Conservation (phyloP, 2,888 invertebrate species). For the Isoperla grammatica region DNA sequence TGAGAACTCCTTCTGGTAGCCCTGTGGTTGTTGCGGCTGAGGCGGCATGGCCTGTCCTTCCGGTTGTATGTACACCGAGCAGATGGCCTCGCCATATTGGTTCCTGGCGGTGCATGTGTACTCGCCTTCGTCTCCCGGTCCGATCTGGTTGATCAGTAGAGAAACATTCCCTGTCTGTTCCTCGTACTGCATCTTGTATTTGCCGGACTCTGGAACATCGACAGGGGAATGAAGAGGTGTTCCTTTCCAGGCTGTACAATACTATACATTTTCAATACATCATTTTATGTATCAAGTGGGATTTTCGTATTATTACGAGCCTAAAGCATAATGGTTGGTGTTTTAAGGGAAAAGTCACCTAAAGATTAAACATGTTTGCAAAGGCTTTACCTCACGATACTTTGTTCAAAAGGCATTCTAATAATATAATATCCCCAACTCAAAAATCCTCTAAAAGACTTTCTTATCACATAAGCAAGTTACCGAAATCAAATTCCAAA, state of each 20-base stretch:
- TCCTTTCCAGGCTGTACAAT: not conserved
- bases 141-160: conserved; percentile 88
- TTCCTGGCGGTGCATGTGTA: conserved; percentile 93
- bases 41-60: conserved; percentile 52
- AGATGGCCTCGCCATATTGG: conserved; percentile 94
- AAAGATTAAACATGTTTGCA: no score
- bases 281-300: no score
- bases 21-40: conserved; percentile 45
- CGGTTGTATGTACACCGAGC: conserved; percentile 90
- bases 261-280: no score
- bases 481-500: no score
- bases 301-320: no score
- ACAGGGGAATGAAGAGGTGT: not conserved
- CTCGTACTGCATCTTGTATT: conserved; percentile 87
- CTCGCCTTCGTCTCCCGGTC: conserved; percentile 94
- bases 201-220: conserved; percentile 56
- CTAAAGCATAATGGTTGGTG: no score
- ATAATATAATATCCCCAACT: no score
- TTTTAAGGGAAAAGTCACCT: no score
- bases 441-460: no score
- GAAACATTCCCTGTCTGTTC: conserved; percentile 85
- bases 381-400: no score
- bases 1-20: conserved; percentile 57
- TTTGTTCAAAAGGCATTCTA: no score
- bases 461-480: no score